These are phyloP conservation scores for Pogonus chalceus DNA, from an alignment of 1,140 invertebrate genomes.

Conservation along the genomic window DNA sequence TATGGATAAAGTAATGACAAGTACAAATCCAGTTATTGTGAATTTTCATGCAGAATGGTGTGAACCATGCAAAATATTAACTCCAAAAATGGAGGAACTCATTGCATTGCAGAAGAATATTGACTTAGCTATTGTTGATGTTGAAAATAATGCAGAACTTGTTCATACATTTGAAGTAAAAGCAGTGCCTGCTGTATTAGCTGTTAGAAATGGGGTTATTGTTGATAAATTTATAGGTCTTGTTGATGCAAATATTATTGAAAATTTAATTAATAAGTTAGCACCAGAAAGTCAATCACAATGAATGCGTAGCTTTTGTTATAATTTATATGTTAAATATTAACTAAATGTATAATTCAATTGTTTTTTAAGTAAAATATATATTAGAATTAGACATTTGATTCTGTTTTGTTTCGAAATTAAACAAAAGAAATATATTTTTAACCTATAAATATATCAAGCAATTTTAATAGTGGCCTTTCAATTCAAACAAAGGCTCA, in stretches of 20 bases:
- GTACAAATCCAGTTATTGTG: constrained; percentile 68
- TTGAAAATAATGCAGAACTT: constrained; percentile 78
- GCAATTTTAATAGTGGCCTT: no score
- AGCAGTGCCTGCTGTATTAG: constrained; percentile 84
- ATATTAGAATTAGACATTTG: no score
- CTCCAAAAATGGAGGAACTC: constrained; percentile 77
- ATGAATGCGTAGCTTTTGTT: no score
- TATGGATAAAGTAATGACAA: constrained; percentile 65
- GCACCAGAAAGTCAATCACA: background rate
- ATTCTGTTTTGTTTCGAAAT: no score
- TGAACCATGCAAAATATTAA: constrained; percentile 90
- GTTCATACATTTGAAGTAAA: constrained; percentile 76
- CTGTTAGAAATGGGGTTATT: constrained; percentile 76
- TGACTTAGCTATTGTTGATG: constrained; percentile 83
- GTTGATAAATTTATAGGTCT: constrained; percentile 89
- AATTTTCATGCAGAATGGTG: constrained; percentile 90
- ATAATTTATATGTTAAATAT: no score
- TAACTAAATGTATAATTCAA: no score
- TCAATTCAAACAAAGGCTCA: no score
- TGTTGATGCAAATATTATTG: constrained; percentile 74
- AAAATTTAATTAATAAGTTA: constrained; percentile 70
- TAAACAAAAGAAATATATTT: no score
- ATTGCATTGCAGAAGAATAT: constrained; percentile 67
- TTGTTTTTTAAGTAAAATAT: no score
- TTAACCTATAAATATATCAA: no score